These are phyloP conservation scores for Epicauta chinensis DNA, from an alignment of 1,140 invertebrate species.

Conservation along the genomic window DNA sequence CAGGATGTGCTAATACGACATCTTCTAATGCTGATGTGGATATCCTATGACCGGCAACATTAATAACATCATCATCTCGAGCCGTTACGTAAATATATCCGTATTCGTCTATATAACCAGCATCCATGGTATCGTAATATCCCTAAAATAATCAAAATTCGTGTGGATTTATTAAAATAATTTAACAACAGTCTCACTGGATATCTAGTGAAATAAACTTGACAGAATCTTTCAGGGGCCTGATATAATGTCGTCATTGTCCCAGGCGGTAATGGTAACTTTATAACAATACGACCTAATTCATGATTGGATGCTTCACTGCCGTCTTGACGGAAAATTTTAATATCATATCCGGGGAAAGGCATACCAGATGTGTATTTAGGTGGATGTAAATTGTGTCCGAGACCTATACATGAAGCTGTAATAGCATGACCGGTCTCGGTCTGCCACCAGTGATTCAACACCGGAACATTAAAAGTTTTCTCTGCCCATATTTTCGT, in stretches of 20 bases:
- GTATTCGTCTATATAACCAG: slow-evolving; percentile 75
- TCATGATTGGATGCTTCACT: slow-evolving; percentile 59
- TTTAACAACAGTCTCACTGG: slow-evolving; percentile 50
- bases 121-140: slow-evolving; percentile 95
- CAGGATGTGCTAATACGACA: slow-evolving; percentile 73
- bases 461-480: slow-evolving; percentile 72
- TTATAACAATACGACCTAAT: slow-evolving; percentile 76
- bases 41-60: slow-evolving; percentile 86
- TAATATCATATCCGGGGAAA: slow-evolving; percentile 75
- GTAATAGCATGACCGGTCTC: slow-evolving; percentile 89
- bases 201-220: slow-evolving; percentile 74
- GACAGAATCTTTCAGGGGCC: slow-evolving; percentile 72
- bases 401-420: slow-evolving; percentile 71
- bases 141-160: slow-evolving; percentile 52
- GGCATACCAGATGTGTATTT: slow-evolving; percentile 67
- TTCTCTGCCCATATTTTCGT: slow-evolving; percentile 82
- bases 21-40: slow-evolving; percentile 86
- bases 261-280: slow-evolving; percentile 83
- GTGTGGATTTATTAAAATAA: neutral
- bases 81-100: slow-evolving; percentile 85
- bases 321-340: slow-evolving; percentile 65
- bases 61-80: slow-evolving; percentile 92
- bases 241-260: slow-evolving; percentile 75
- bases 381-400: slow-evolving; percentile 54
- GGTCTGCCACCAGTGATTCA: slow-evolving; percentile 97